Percentiles rank a stretch among this genome's conserved stretches.
phyloP scores from a whole-genome alignment of 2,797 vertebrate species.

The Gallinago nigripennis region DNA sequence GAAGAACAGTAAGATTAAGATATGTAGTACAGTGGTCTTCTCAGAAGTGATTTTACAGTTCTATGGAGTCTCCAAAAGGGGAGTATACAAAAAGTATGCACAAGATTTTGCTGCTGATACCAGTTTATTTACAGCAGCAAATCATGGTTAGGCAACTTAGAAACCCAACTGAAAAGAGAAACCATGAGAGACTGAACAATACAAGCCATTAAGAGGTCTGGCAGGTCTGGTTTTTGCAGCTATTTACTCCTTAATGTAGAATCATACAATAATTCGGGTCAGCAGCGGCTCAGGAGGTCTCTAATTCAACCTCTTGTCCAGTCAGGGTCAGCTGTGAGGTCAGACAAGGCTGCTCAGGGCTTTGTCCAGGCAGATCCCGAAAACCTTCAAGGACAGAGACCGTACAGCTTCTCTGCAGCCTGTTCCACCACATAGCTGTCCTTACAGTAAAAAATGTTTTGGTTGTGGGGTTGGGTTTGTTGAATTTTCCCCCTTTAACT shows the following conservation, averaged over 20 bases:
- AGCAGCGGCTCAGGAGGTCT: not conserved
- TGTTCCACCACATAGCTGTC: not conserved
- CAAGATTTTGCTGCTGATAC: not conserved
- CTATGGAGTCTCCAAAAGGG: not conserved
- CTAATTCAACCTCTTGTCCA: not conserved
- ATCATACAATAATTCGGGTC: not conserved
- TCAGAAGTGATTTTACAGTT: not conserved
- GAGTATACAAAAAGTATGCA: not conserved
- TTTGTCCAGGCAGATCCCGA: not conserved
- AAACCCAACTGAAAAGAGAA: not conserved
- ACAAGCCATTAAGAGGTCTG: not conserved
- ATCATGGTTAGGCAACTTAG: not conserved
- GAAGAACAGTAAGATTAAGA: not conserved
- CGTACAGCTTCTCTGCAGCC: not conserved
- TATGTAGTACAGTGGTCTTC: not conserved
- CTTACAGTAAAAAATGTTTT: not conserved
- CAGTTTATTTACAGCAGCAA: not conserved
- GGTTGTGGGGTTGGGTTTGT: not conserved
- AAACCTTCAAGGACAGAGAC: not conserved
- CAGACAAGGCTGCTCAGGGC: not conserved
- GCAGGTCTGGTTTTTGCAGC: not conserved
- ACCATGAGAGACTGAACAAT: not conserved
- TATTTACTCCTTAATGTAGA: not conserved
- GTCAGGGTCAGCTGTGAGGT: not conserved
- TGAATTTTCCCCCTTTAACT: not conserved